Conservation (phyloP, 2,888 invertebrate species). For the Ectobius pallidus region DNA sequence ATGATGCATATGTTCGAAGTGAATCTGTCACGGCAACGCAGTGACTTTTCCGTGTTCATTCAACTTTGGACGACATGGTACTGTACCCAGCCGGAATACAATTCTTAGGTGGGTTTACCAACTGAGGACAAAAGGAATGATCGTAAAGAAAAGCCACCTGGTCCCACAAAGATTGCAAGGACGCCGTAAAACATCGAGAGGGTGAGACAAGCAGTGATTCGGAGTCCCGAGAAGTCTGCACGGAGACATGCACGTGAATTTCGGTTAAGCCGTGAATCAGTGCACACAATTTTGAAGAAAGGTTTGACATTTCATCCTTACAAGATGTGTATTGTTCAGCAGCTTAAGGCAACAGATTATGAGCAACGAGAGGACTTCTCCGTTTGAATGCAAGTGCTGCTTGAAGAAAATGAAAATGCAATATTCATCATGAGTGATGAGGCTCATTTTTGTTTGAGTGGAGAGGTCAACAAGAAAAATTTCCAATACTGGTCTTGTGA, state of each 20-base stretch:
- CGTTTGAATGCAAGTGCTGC: not conserved
- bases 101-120: not conserved
- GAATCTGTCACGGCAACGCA: not conserved
- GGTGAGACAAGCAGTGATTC: too few species aligned
- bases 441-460: not conserved
- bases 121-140: not conserved
- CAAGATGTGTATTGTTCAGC: not conserved
- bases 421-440: not conserved
- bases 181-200: too few species aligned
- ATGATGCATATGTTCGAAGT: too few species aligned
- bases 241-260: not conserved
- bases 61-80: too few species aligned
- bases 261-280: not conserved
- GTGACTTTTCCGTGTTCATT: not conserved
- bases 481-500: not conserved
- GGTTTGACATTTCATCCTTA: not conserved
- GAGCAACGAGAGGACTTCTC: not conserved
- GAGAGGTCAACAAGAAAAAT: not conserved
- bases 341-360: not conserved
- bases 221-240: not conserved
- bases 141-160: not conserved
- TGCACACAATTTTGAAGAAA: not conserved
- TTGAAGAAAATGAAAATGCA: not conserved
- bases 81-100: not conserved
- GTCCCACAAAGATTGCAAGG: not conserved